Conservation (phyloP, 2,888 invertebrate species). For the Calameuta pallipes region DNA sequence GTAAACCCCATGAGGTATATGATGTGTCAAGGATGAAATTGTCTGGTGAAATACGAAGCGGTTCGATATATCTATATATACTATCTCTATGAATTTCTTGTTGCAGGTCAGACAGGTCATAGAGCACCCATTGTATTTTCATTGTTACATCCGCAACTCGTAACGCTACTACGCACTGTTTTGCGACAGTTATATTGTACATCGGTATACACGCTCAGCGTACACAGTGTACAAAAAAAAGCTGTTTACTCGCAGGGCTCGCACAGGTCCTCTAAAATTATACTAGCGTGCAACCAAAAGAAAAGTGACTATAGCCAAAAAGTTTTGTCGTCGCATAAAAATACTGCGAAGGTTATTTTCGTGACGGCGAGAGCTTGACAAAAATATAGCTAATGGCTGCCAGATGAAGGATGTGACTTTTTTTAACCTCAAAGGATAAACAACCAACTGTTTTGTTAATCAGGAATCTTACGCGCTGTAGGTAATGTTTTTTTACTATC, state of each 20-base stretch:
- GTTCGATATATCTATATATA: neutral
- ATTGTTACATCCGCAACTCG: neutral
- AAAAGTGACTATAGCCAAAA: neutral
- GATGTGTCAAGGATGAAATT: neutral
- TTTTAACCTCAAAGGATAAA: neutral
- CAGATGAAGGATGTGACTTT: neutral
- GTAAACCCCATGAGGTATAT: neutral
- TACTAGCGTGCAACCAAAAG: neutral
- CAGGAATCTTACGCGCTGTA: neutral
- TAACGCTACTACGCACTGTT: neutral
- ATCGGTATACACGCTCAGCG: neutral
- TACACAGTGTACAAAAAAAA: neutral
- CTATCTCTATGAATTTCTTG: neutral
- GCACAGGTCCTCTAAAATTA: neutral
- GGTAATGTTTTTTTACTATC: neutral
- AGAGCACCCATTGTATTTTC: neutral
- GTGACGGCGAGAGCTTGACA: neutral
- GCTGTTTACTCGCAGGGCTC: neutral
- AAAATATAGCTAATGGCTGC: neutral
- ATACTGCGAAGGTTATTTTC: neutral
- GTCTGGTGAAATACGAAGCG: neutral
- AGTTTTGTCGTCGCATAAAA: neutral
- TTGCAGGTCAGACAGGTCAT: neutral
- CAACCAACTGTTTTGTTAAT: neutral
- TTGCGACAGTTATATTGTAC: neutral